These are phyloP conservation scores for Cosmorhoe ocellata DNA, from an alignment of 2,888 invertebrate genomes.

Conservation along the genomic window DNA sequence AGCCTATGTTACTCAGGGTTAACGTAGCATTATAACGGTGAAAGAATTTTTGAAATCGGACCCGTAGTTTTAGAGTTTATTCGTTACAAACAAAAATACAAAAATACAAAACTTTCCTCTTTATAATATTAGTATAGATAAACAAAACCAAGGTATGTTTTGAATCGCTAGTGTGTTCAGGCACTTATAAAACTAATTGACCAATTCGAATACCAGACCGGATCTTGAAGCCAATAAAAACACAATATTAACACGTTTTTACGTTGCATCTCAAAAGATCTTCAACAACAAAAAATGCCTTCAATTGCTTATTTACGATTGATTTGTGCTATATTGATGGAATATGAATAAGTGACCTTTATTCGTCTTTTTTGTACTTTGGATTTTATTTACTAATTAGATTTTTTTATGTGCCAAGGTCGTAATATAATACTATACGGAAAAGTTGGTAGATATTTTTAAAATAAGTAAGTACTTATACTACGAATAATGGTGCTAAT, in stretches of 20 bases:
- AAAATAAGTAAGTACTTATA: no score
- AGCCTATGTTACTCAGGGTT: no score
- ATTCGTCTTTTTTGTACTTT: constrained; percentile 24
- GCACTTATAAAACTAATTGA: constrained; percentile 24
- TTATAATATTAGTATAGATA: no score
- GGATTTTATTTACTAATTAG: constrained; percentile 23
- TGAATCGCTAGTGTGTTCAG: constrained; percentile 7
- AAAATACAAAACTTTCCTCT: no score
- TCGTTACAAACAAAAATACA: no score
- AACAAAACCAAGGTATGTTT: not conserved
- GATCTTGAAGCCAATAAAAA: constrained; percentile 30
- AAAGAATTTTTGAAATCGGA: no score
- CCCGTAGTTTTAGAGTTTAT: no score
- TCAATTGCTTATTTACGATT: constrained; percentile 28
- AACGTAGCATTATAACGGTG: no score
- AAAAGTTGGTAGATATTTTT: no score
- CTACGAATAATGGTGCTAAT: no score
- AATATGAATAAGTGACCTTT: constrained; percentile 22
- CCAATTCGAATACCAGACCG: constrained; percentile 27
- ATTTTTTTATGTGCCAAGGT: constrained; percentile 8
- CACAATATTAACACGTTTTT: constrained; percentile 36
- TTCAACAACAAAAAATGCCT: constrained; percentile 29
- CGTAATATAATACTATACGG: no score
- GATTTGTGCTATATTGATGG: constrained; percentile 4
- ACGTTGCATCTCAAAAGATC: constrained; percentile 19